These are phyloP conservation scores for Synergus gifuensis DNA, from an alignment of 2,888 invertebrate species.

Conservation along the genomic window DNA sequence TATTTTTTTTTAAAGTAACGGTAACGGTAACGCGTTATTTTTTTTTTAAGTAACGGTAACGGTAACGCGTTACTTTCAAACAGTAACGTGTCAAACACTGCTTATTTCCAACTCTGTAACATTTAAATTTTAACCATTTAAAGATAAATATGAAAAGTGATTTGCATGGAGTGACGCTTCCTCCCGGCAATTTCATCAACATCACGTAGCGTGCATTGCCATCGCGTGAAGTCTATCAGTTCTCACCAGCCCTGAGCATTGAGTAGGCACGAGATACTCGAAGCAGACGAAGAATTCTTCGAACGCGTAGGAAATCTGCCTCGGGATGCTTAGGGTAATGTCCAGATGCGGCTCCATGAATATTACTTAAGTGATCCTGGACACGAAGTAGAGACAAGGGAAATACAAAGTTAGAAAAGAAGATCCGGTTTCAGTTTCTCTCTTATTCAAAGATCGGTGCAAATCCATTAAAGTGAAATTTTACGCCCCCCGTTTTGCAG, in stretches of 20 bases:
- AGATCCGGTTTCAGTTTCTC: background rate
- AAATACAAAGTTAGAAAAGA: background rate
- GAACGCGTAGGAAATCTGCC: constrained; percentile 1
- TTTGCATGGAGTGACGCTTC: constrained; percentile 17
- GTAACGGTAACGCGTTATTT: too few relatives aligned
- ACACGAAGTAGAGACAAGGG: background rate
- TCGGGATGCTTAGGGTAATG: constrained; percentile 5
- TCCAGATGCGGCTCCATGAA: background rate
- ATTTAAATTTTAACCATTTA: background rate
- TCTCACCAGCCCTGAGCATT: constrained; percentile 26
- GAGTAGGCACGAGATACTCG: constrained; percentile 18
- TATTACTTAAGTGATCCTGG: background rate
- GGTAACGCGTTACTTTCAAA: too few relatives aligned
- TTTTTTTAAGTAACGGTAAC: too few relatives aligned
- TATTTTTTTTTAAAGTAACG: too few relatives aligned
- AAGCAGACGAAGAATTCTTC: constrained; percentile 1
- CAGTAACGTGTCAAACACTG: too few relatives aligned
- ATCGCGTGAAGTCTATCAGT: constrained; percentile 35
- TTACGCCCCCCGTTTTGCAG: background rate
- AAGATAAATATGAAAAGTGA: constrained; percentile 7
- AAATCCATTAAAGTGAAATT: background rate
- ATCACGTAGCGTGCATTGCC: constrained; percentile 33
- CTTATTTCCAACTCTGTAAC: too few relatives aligned
- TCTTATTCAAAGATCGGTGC: background rate
- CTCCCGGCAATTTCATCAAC: constrained; percentile 13